phyloP scores from a whole-genome alignment of 2,113 vertebrate species.

The Python bivittatus region DNA sequence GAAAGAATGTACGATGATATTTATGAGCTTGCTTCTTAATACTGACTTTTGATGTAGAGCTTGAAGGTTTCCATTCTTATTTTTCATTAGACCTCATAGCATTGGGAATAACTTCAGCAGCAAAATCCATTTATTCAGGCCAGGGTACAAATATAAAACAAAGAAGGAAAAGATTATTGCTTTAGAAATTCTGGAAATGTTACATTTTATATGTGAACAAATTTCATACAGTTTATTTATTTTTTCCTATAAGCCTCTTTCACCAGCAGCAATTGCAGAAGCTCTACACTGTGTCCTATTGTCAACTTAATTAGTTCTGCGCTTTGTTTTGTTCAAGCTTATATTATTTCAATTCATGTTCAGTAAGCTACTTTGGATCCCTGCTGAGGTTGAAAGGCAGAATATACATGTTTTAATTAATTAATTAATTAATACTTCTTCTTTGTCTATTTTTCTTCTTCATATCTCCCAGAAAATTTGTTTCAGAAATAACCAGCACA shows the following conservation, averaged over 20 bases:
- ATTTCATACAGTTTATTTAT: background rate
- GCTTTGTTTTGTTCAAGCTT: background rate
- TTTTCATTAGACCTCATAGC: background rate
- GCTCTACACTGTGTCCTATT: background rate
- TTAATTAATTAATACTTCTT: too few relatives aligned
- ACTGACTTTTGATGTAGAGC: background rate
- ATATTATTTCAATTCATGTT: background rate
- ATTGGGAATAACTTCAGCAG: background rate
- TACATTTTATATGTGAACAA: background rate
- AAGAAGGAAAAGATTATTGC: background rate
- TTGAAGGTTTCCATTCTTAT: background rate
- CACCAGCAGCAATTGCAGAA: background rate
- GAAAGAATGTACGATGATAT: background rate
- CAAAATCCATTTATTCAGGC: background rate
- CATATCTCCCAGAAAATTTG: background rate
- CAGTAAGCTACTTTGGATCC: background rate
- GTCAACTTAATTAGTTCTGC: background rate
- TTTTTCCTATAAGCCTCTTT: background rate
- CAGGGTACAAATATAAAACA: background rate
- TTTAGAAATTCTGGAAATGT: background rate
- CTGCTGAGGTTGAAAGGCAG: background rate
- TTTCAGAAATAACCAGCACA: background rate
- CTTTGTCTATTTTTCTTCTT: background rate
- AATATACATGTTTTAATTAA: background rate
- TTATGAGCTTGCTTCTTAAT: background rate